Conservation (phyloP, 2,797 vertebrate genomes). For the Iguana delicatissima region DNA sequence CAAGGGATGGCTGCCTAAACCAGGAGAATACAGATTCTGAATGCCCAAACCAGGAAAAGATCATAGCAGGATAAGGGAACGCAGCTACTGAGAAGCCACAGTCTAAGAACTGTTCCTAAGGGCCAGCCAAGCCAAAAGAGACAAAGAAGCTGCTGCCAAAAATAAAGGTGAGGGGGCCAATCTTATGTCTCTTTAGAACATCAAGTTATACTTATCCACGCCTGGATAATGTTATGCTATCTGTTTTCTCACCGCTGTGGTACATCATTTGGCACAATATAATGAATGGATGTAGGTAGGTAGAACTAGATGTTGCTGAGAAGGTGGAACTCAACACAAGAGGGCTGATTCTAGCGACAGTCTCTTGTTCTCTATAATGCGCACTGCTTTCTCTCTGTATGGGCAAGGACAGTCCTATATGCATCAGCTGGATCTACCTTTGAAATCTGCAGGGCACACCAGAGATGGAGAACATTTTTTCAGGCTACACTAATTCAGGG, state of each 20-base stretch:
- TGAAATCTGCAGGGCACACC: background rate
- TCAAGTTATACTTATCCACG: background rate
- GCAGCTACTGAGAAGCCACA: too few species aligned
- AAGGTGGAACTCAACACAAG: background rate
- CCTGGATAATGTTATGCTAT: background rate
- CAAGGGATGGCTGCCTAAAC: too few species aligned
- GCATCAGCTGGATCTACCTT: background rate
- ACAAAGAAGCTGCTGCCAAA: background rate
- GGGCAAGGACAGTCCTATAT: too few species aligned
- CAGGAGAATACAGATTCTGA: too few species aligned
- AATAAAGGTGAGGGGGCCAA: too few species aligned
- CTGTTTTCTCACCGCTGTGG: background rate
- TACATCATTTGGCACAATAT: background rate
- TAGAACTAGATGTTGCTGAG: background rate
- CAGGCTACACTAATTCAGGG: too few species aligned
- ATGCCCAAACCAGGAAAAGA: too few species aligned
- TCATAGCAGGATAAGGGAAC: too few species aligned
- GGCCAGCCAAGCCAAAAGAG: background rate
- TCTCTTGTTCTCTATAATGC: background rate
- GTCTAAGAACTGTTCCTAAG: background rate
- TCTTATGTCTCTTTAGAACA: too few species aligned
- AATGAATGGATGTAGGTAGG: too few species aligned
- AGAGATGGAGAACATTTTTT: too few species aligned
- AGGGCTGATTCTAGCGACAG: background rate
- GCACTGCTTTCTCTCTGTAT: too few species aligned